Conservation (phyloP, 1,140 invertebrate genomes). For the Drusus annulatus region DNA sequence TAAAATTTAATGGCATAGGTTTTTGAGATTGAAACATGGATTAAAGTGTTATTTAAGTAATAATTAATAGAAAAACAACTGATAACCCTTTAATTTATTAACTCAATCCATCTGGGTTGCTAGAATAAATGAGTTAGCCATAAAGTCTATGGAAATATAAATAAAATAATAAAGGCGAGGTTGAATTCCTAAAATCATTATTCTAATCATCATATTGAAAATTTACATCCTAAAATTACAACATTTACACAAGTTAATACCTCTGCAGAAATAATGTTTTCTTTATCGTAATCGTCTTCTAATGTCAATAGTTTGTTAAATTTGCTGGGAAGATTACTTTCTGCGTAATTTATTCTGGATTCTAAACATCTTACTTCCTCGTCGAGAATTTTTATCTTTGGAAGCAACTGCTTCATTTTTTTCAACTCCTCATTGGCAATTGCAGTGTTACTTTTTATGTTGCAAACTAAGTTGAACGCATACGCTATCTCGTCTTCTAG, state of each 20-base stretch:
- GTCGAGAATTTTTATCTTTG: conserved; percentile 14
- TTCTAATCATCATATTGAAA: too few relatives aligned
- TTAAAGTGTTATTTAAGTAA: too few relatives aligned
- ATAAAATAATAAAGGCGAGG: too few relatives aligned
- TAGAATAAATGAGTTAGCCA: too few relatives aligned
- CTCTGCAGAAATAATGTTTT: conserved; percentile 25
- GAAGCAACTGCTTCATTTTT: conserved; percentile 21
- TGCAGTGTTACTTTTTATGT: conserved; percentile 41
- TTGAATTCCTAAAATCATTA: too few relatives aligned
- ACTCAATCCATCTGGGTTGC: too few relatives aligned
- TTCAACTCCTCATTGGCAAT: neutral
- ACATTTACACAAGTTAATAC: neutral
- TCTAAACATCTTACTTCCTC: conserved; percentile 10
- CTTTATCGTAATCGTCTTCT: conserved; percentile 38
- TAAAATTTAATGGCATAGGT: too few relatives aligned
- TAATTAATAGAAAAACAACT: too few relatives aligned
- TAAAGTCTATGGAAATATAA: too few relatives aligned
- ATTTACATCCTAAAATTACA: too few relatives aligned
- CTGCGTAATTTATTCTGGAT: conserved; percentile 33
- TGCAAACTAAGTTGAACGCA: conserved; percentile 30
- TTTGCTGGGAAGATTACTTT: conserved; percentile 48
- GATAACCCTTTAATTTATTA: too few relatives aligned
- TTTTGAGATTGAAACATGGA: too few relatives aligned
- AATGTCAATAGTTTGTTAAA: conserved; percentile 43
- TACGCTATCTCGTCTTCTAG: conserved; percentile 28